Conservation (phyloP, 1,140 invertebrate genomes). For the Campoletis sonorensis region DNA sequence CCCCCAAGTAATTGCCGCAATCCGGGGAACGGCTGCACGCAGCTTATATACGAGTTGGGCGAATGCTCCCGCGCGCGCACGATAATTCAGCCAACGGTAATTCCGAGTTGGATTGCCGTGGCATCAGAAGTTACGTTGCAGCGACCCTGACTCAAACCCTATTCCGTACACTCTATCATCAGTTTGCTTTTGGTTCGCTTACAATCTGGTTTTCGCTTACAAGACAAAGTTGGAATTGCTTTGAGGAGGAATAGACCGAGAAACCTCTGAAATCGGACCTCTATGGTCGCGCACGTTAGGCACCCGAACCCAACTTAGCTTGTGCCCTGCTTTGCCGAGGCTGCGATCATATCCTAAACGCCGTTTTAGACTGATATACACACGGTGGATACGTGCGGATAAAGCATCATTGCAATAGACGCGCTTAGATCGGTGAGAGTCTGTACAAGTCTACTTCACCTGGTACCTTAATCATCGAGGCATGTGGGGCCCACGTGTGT, state of each 20-base stretch:
- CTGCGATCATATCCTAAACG: conserved; percentile 40
- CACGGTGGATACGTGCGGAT: conserved; percentile 7
- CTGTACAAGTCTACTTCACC: conserved; percentile 17
- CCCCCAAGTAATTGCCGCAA: conserved; percentile 72
- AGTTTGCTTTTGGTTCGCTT: conserved; percentile 51
- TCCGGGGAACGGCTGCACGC: conserved; percentile 71
- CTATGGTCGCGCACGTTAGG: background rate
- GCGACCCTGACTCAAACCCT: conserved; percentile 53
- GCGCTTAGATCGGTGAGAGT: conserved; percentile 21
- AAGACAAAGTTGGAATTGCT: conserved; percentile 74
- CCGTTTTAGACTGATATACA: background rate
- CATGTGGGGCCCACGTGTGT: conserved; percentile 26
- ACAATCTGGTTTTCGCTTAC: conserved; percentile 48
- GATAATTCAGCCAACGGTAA: conserved; percentile 75
- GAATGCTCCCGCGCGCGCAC: conserved; percentile 46
- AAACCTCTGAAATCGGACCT: conserved; percentile 45
- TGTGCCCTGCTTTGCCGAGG: background rate
- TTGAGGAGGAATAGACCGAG: conserved; percentile 61
- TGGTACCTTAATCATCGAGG: conserved; percentile 32
- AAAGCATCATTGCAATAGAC: conserved; percentile 46
- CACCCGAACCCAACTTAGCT: background rate
- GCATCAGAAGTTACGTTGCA: conserved; percentile 72
- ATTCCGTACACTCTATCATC: background rate
- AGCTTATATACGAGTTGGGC: conserved; percentile 57
- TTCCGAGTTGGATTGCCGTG: conserved; percentile 71